Conservation (phyloP, 2,113 vertebrate genomes). For the Protobothrops mucrosquamatus region DNA sequence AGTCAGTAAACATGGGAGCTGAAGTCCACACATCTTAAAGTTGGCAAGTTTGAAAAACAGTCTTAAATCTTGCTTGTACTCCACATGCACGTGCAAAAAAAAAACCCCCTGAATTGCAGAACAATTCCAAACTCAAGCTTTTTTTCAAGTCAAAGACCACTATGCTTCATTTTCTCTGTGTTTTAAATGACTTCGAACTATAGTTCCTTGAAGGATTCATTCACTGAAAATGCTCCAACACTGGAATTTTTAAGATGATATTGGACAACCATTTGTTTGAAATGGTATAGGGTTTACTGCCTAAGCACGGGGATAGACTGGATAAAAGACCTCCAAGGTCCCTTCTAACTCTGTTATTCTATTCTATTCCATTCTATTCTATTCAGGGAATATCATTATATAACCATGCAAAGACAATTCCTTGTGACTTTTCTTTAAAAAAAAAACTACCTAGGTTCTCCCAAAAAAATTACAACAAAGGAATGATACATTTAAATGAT, state of each 20-base stretch:
- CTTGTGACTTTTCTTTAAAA: neutral
- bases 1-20: neutral
- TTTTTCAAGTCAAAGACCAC: neutral
- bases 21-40: neutral
- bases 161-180: neutral
- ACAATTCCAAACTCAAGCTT: neutral
- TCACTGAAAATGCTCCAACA: too few species aligned
- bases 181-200: neutral
- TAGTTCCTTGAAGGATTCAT: neutral
- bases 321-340: too few species aligned
- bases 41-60: neutral
- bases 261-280: too few species aligned
- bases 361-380: too few species aligned
- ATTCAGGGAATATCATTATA: neutral
- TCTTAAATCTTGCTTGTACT: neutral
- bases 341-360: too few species aligned
- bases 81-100: neutral
- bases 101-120: neutral
- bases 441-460: neutral
- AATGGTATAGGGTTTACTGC: too few species aligned
- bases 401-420: neutral
- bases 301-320: too few species aligned
- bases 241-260: too few species aligned
- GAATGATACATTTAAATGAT: neutral
- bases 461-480: neutral